Evolutionary conservation across 2,888 invertebrate species (phyloP).

Genomic region (Yponomeuta evonymella): DNA sequence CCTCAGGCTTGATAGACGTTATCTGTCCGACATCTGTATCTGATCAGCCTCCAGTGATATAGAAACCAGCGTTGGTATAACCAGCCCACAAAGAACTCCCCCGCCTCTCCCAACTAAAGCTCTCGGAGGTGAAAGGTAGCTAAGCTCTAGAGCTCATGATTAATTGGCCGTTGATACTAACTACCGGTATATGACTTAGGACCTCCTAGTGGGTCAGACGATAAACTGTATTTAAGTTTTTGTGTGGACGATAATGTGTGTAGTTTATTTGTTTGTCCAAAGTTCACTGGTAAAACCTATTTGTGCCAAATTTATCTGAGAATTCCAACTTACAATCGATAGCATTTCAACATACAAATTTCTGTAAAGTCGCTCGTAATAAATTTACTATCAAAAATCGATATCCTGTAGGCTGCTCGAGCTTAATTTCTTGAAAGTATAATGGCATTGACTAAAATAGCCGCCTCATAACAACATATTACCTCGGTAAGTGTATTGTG

Average conservation of each 20-base stretch:
- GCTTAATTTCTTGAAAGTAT: too few relatives aligned
- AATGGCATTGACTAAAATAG: not conserved
- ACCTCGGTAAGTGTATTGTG: not conserved
- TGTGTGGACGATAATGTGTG: not conserved
- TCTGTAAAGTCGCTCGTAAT: too few relatives aligned
- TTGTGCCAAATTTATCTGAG: too few relatives aligned
- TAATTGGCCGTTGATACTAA: constrained; percentile 35
- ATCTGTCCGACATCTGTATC: constrained; percentile 51
- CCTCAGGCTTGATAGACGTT: constrained; percentile 56
- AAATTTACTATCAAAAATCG: too few relatives aligned
- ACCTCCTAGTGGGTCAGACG: constrained; percentile 60
- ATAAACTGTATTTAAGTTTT: constrained; percentile 44
- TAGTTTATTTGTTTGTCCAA: not conserved
- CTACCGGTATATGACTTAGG: constrained; percentile 41
- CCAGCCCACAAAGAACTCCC: constrained; percentile 2
- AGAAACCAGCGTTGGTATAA: constrained; percentile 12
- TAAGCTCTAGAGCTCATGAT: constrained; percentile 30
- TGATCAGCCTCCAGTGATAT: constrained; percentile 24
- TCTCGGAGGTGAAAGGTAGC: constrained; percentile 23
- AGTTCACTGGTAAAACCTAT: not conserved
- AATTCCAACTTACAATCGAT: too few relatives aligned
- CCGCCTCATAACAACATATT: not conserved
- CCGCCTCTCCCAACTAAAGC: not conserved
- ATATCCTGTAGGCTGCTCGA: too few relatives aligned
- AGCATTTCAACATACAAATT: too few relatives aligned